phyloP scores from a whole-genome alignment of 2,797 vertebrate species.

The Mormyrus hasselquistii region DNA sequence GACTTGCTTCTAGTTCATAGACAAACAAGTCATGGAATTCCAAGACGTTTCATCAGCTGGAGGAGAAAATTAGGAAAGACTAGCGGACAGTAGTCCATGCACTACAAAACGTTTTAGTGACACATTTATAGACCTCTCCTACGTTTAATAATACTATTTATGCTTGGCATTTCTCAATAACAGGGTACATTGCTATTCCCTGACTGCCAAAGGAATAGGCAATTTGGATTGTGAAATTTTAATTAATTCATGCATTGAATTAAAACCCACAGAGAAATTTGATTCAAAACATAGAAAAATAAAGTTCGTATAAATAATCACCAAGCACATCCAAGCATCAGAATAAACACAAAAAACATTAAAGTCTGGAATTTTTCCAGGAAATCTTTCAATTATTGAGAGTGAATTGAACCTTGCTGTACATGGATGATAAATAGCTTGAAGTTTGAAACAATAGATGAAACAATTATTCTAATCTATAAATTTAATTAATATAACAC shows the following conservation, averaged over 20 bases:
- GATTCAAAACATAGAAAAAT: not conserved
- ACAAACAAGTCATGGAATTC: not conserved
- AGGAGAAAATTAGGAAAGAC: not conserved
- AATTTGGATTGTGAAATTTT: constrained; percentile 11
- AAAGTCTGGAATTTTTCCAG: constrained; percentile 63
- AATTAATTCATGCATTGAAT: constrained; percentile 9
- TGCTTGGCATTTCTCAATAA: not conserved
- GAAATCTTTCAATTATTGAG: constrained; percentile 68
- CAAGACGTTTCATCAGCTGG: not conserved
- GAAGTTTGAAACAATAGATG: constrained; percentile 55
- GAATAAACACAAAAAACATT: constrained; percentile 53
- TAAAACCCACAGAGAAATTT: constrained; percentile 1
- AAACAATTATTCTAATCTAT: constrained; percentile 64
- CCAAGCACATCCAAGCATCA: constrained; percentile 49
- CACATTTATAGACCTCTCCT: not conserved
- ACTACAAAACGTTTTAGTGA: not conserved
- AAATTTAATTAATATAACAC: constrained; percentile 73
- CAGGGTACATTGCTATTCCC: not conserved
- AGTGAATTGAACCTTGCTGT: constrained; percentile 59
- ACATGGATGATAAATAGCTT: constrained; percentile 60
- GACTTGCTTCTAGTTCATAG: not conserved
- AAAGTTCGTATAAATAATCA: constrained; percentile 25
- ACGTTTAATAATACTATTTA: not conserved
- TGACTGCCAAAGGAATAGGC: not conserved
- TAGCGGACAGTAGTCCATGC: not conserved